Conservation (phyloP, 1,140 invertebrate genomes). For the Drosophila bocqueti region DNA sequence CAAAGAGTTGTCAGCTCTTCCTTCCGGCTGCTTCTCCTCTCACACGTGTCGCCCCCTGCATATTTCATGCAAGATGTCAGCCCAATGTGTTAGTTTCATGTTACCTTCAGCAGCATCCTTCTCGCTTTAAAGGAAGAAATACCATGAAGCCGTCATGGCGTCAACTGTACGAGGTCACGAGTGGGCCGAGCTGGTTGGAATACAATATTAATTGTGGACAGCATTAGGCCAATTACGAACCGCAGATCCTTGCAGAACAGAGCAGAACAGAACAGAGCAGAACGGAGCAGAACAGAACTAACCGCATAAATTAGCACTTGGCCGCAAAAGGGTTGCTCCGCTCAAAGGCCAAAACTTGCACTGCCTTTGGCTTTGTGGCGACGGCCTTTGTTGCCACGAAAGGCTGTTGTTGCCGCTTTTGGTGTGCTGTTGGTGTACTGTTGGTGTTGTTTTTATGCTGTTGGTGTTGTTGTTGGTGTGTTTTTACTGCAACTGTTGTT, state of each 20-base stretch:
- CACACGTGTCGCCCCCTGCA: slow-evolving; percentile 37
- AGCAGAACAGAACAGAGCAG: slow-evolving; percentile 18
- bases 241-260: slow-evolving; percentile 14
- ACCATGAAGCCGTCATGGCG: not conserved
- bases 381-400: slow-evolving; percentile 36
- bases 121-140: slow-evolving; percentile 5
- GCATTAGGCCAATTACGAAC: slow-evolving; percentile 30
- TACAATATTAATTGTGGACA: slow-evolving; percentile 37
- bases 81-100: slow-evolving; percentile 71
- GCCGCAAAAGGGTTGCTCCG: slow-evolving; percentile 40
- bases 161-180: not conserved
- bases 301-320: slow-evolving; percentile 70
- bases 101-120: slow-evolving; percentile 27
- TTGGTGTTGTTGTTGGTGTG: too few relatives aligned
- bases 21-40: not conserved
- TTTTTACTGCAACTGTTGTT: not conserved
- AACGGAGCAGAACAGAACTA: slow-evolving; percentile 26
- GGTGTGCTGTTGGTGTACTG: too few relatives aligned
- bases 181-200: not conserved
- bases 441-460: too few relatives aligned
- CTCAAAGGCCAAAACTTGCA: slow-evolving; percentile 61
- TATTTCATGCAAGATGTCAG: slow-evolving; percentile 75
- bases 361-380: slow-evolving; percentile 66
- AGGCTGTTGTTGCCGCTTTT: not conserved
- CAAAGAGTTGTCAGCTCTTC: slow-evolving; percentile 63